Percentiles rank a stretch among this genome's conserved stretches.
Evolutionary conservation across 37 sponge, comb jelly and placozoan species (phyloP).

Genomic region (Chondrilla cf. caribensis): DNA sequence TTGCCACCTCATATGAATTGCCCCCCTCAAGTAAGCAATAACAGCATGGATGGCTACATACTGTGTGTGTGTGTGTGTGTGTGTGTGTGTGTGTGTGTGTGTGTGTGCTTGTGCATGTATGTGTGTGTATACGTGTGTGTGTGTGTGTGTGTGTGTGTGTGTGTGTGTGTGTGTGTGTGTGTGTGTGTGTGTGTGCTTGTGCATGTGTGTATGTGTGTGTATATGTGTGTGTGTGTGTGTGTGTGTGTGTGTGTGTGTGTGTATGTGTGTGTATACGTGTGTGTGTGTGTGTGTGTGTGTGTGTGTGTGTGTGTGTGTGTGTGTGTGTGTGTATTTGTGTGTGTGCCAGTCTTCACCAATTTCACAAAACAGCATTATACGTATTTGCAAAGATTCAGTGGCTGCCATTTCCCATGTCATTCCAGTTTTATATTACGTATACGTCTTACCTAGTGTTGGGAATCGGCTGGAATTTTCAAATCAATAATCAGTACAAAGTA

Average conservation of each 20-base stretch:
- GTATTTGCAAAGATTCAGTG: too few species aligned
- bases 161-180: slow-evolving; percentile 21
- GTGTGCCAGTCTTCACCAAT: not conserved
- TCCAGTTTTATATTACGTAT: too few species aligned
- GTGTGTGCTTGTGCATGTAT: slow-evolving; percentile 3
- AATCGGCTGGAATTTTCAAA: too few species aligned
- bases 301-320: slow-evolving; percentile 21
- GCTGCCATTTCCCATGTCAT: too few species aligned
- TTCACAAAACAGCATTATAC: not conserved
- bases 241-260: slow-evolving; percentile 21
- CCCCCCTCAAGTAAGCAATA: too few species aligned
- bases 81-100: slow-evolving; percentile 17
- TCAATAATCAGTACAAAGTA: too few species aligned
- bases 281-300: slow-evolving; percentile 21
- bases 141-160: slow-evolving; percentile 18
- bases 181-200: slow-evolving; percentile 8
- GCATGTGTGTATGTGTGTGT: not conserved
- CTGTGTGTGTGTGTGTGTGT: slow-evolving; percentile 1
- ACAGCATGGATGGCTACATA: too few species aligned
- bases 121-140: slow-evolving; percentile 7
- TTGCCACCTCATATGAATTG: too few species aligned
- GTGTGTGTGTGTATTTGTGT: not conserved
- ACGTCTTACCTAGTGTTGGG: too few species aligned
- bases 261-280: slow-evolving; percentile 11
- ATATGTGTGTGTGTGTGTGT: slow-evolving; percentile 18